phyloP scores from a whole-genome alignment of 23 tunicate genomes.

The Pegea sp. region DNA sequence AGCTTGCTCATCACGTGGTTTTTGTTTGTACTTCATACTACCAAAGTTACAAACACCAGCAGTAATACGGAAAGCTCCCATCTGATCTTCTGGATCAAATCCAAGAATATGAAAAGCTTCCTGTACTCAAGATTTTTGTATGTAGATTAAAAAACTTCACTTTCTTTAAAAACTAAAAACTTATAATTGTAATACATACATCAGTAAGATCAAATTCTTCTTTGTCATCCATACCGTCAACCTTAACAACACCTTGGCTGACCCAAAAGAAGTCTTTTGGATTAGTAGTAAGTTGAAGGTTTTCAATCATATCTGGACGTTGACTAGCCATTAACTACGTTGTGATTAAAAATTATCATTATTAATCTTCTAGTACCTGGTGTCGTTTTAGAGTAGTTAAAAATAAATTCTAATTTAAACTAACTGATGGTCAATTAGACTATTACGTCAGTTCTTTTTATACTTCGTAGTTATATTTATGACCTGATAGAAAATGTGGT shows the following conservation, averaged over 20 bases:
- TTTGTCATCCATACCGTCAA: constrained; percentile 82
- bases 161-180: not conserved
- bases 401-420: not conserved
- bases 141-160: not conserved
- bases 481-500: constrained; percentile 98
- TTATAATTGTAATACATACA: constrained; percentile 8
- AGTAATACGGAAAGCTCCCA: constrained; percentile 39
- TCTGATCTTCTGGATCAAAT: constrained; percentile 33
- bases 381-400: not conserved
- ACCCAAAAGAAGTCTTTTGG: constrained; percentile 65
- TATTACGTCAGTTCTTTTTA: not conserved
- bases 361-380: not conserved
- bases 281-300: constrained; percentile 35
- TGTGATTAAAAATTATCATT: not conserved
- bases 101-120: constrained; percentile 89
- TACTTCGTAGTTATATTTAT: not conserved
- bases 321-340: constrained; percentile 46
- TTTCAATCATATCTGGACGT: constrained; percentile 18
- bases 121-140: constrained; percentile 2
- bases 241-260: constrained; percentile 62
- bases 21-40: constrained; percentile 76
- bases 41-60: constrained; percentile 65
- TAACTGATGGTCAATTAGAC: not conserved
- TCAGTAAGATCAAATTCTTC: constrained; percentile 66
- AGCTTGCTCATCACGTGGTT: constrained; percentile 91